Base-by-base conservation (phyloP, 2,113 vertebrate genomes). In the Chaenogobius annularis region DNA sequence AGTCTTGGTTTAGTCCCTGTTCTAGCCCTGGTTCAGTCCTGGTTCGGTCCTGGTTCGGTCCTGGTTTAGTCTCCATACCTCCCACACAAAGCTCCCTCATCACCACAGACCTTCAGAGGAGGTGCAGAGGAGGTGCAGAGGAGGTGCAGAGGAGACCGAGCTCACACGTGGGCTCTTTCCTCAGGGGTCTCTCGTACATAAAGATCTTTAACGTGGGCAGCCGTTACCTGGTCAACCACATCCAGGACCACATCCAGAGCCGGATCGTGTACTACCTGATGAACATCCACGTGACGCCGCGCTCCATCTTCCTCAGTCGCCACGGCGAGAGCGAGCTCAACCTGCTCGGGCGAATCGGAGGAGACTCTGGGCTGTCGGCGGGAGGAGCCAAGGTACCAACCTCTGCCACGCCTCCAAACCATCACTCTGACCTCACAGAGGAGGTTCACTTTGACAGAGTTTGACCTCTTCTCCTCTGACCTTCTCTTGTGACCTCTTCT, bases 241-340 rank as follows among this genome's bases (percentile, higher is more conserved):
- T 98, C 9, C 95, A 96, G 88, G 96, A 96, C 75, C 96, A 97
- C 89, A 90, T 97, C 37, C 96, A 98, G 91, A 97, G 96, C 88
- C 82, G 96, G 58, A 96, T 92, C 0, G 95, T 97, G 0, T 97
- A 98, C 69, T 97, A 98, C 87, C 92, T 97, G 81, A 98, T 98
- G 96, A 98, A 98, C 86, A 97, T 96, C 83, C 96, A 98, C 7
- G 95, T 98, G 69, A 94, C 95, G 0, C 95, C 95, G 0, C 91
- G 96, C 0, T 92, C 94, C 85, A 97, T 98, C 89, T 98, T 96
- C 91, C 91, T 98, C 70, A 94, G 93, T 78, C 94, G 95, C 15
- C 96, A 98, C 1, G 95, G 96, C 0, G 96, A 98, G 91, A 97
- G 96, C 43, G 95, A 94, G 14, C 95, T 96, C 81, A 98, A 97